Percentiles rank a stretch among this genome's conserved stretches.
Conservation (phyloP, 92 coral and sea anemone species). For the Bergia sp. region DNA sequence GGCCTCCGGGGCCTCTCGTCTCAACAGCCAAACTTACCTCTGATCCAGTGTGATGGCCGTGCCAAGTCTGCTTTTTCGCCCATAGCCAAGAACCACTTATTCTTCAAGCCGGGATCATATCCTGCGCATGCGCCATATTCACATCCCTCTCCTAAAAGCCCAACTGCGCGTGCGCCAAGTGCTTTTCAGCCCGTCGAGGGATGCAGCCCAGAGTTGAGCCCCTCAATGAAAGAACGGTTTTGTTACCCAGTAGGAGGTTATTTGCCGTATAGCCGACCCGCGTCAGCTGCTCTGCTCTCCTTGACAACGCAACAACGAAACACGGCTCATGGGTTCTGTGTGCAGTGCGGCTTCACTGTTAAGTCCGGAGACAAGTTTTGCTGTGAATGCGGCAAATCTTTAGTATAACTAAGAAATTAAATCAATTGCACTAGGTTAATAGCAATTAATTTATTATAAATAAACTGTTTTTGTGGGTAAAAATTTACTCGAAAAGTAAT, state of each 20-base stretch:
- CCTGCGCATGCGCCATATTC: conserved; percentile 53
- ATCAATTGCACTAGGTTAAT: neutral
- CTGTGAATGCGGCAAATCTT: conserved; percentile 91
- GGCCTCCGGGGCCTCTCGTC: conserved; percentile 55
- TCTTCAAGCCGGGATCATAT: conserved; percentile 56
- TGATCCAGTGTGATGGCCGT: conserved; percentile 54
- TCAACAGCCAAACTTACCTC: conserved; percentile 39
- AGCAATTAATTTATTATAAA: conserved; percentile 1
- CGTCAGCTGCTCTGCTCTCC: conserved; percentile 56
- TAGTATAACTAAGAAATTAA: conserved; percentile 40
- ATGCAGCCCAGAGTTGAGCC: conserved; percentile 53
- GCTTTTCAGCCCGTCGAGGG: conserved; percentile 79
- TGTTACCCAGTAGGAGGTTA: conserved; percentile 64
- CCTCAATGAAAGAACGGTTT: conserved; percentile 72
- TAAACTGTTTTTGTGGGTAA: neutral
- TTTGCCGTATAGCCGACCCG: conserved; percentile 69
- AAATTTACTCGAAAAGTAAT: neutral
- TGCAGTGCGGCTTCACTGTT: conserved; percentile 73
- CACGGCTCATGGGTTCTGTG: conserved; percentile 57
- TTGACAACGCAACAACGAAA: conserved; percentile 59
- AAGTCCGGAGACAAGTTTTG: conserved; percentile 89
- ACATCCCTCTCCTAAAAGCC: conserved; percentile 57
- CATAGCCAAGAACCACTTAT: conserved; percentile 72
- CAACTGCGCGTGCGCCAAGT: conserved; percentile 54
- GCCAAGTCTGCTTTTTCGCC: conserved; percentile 95